phyloP scores from a whole-genome alignment of 2,113 vertebrate genomes.

The Antechinus flavipes region DNA sequence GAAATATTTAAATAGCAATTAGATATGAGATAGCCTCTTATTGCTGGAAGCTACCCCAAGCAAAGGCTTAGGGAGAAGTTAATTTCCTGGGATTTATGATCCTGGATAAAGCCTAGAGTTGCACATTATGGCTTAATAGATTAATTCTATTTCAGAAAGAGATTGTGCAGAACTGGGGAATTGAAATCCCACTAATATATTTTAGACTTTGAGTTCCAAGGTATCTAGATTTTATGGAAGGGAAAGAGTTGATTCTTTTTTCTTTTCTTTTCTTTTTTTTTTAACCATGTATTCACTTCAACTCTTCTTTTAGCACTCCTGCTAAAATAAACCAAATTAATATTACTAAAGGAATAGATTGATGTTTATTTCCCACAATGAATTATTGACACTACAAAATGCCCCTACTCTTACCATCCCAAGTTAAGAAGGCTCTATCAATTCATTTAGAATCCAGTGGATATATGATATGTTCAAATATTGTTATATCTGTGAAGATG shows the following conservation, averaged over 20 bases:
- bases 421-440: constrained; percentile 13
- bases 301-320: background rate
- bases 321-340: constrained; percentile 39
- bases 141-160: constrained; percentile 77
- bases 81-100: constrained; percentile 81
- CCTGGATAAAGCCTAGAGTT: constrained; percentile 76
- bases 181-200: constrained; percentile 54
- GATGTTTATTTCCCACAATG: constrained; percentile 29
- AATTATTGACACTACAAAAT: constrained; percentile 4
- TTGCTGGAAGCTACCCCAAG: constrained; percentile 50
- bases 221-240: constrained; percentile 66
- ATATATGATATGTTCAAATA: background rate
- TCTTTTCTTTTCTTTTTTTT: background rate
- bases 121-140: constrained; percentile 67
- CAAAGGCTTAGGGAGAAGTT: constrained; percentile 65
- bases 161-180: constrained; percentile 56
- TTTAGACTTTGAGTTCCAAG: constrained; percentile 58
- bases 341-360: constrained; percentile 38
- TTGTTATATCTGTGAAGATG: background rate
- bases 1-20: constrained; percentile 56
- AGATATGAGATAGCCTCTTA: constrained; percentile 61
- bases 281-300: background rate
- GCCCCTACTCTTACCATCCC: background rate
- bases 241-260: constrained; percentile 45
- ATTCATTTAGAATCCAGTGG: background rate